Evolutionary conservation across 2,113 vertebrate genomes (phyloP).

Genomic region (Ictalurus furcatus): DNA sequence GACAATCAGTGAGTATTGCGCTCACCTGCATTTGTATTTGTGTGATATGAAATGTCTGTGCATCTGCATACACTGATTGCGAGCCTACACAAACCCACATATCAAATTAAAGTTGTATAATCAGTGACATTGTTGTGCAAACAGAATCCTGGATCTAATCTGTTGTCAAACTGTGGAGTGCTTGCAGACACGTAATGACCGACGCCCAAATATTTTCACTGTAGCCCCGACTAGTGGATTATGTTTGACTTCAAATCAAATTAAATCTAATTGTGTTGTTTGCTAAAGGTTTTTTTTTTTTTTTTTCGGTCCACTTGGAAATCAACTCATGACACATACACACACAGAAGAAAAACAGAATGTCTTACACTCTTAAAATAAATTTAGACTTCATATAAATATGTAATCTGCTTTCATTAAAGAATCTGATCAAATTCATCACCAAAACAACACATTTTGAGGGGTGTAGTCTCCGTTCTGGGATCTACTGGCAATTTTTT

Average conservation of each 20-base stretch:
- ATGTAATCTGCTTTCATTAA: neutral
- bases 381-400: too few relatives aligned
- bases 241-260: neutral
- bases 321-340: neutral
- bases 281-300: neutral
- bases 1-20: constrained; percentile 7
- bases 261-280: neutral
- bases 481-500: neutral
- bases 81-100: constrained; percentile 1
- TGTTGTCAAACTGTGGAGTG: constrained; percentile 27
- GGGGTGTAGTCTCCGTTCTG: too few relatives aligned
- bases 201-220: neutral
- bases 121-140: constrained; percentile 28
- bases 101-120: neutral
- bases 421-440: neutral
- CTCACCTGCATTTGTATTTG: constrained; percentile 8
- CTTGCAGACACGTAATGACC: constrained; percentile 36
- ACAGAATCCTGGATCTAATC: constrained; percentile 22
- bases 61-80: constrained; percentile 17
- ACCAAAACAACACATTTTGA: neutral
- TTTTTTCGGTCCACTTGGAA: neutral
- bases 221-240: neutral
- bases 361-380: neutral
- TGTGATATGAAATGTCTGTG: constrained; percentile 6
- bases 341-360: neutral